These are phyloP conservation scores for Cephus pygmeus DNA, from an alignment of 2,888 invertebrate genomes.

Conservation along the genomic window DNA sequence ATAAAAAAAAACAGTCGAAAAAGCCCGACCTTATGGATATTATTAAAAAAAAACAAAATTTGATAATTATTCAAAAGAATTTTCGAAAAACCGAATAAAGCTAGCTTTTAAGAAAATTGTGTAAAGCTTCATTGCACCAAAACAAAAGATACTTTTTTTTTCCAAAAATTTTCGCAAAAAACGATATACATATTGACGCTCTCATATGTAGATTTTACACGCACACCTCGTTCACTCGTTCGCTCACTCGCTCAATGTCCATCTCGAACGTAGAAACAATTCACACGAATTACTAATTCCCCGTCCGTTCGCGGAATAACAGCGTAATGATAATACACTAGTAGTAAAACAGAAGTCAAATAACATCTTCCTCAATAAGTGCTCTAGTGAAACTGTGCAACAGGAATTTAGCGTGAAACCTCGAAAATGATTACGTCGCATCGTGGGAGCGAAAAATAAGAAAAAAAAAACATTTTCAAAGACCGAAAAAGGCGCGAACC, in stretches of 20 bases:
- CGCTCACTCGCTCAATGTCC: background rate
- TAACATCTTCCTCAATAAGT: constrained; percentile 43
- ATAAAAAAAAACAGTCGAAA: background rate
- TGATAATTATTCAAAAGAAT: background rate
- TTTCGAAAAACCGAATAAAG: background rate
- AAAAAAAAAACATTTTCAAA: background rate
- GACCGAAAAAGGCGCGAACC: too few relatives aligned
- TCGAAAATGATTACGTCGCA: background rate
- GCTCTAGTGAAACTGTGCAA: constrained; percentile 44
- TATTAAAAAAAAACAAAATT: background rate
- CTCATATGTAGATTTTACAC: background rate
- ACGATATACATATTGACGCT: background rate
- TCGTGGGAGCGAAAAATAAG: background rate
- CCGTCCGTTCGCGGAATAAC: constrained; percentile 28
- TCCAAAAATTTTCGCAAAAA: background rate
- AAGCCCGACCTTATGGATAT: too few relatives aligned
- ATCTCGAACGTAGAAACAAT: background rate
- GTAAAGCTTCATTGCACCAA: background rate
- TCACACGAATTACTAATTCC: background rate
- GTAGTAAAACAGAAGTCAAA: constrained; percentile 45
- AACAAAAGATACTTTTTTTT: background rate
- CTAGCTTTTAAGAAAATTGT: background rate
- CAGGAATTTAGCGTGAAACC: constrained; percentile 37
- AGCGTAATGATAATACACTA: constrained; percentile 39
- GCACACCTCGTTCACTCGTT: background rate